Conservation (phyloP, 2,888 invertebrate species). For the Strigamia transsilvanica region DNA sequence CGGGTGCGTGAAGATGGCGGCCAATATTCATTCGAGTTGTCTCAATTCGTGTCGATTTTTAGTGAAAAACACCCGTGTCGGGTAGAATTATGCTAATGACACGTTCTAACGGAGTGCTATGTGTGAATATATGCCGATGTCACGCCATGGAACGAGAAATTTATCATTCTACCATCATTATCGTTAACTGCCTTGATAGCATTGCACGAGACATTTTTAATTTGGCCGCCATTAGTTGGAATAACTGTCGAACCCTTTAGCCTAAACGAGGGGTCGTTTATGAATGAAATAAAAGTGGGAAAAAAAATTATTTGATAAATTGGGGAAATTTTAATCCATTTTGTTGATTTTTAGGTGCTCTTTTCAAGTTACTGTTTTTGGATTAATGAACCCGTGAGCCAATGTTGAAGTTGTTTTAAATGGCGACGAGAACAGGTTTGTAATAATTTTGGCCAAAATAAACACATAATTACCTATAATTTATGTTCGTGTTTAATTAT, state of each 20-base stretch:
- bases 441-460: conserved; percentile 3
- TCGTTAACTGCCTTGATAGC: conserved; percentile 11
- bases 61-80: not conserved
- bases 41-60: not conserved
- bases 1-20: too few species aligned
- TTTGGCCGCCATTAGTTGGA: not conserved
- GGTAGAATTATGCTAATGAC: not conserved
- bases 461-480: conserved; percentile 4
- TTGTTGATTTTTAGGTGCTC: not conserved
- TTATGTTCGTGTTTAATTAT: not conserved
- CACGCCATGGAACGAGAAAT: conserved; percentile 14
- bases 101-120: not conserved
- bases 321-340: too few species aligned
- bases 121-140: conserved; percentile 6
- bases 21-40: not conserved
- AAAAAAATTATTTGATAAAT: too few species aligned
- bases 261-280: not conserved
- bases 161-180: conserved; percentile 28
- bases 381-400: not conserved
- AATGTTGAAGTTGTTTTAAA: not conserved
- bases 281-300: too few species aligned
- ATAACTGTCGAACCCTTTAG: conserved; percentile 1
- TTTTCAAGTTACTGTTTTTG: not conserved
- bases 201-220: conserved; percentile 17
- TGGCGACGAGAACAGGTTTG: not conserved